These are phyloP conservation scores for Neofelis nebulosa DNA, from an alignment of 2,113 vertebrate genomes.

Conservation along the genomic window DNA sequence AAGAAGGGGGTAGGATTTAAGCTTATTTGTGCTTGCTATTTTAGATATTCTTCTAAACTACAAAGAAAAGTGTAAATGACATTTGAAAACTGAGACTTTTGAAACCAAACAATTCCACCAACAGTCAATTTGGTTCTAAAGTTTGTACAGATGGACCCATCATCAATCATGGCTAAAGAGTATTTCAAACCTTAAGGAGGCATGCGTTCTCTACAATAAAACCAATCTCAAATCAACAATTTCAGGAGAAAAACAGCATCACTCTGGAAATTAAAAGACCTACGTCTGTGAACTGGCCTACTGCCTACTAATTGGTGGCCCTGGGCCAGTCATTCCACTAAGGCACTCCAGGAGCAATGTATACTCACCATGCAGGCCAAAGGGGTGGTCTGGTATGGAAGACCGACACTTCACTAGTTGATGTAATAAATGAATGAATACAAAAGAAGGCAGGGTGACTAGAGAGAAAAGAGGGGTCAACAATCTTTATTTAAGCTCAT, in stretches of 20 bases:
- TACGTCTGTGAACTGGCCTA: not conserved
- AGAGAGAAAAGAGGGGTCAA: not conserved
- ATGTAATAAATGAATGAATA: conserved; percentile 1
- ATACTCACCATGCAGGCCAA: not conserved
- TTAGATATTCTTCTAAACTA: conserved; percentile 47
- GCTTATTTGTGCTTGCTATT: not conserved
- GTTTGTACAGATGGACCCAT: not conserved
- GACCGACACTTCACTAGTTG: not conserved
- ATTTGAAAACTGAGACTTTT: conserved; percentile 33
- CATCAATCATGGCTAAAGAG: conserved; percentile 31
- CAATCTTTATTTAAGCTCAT: conserved; percentile 32
- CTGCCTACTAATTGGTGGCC: not conserved
- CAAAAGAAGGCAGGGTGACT: not conserved
- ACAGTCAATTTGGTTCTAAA: conserved; percentile 17
- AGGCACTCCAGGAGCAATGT: not conserved
- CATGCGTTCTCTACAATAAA: conserved; percentile 33
- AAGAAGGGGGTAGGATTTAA: not conserved
- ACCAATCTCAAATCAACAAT: not conserved
- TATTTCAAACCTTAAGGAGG: conserved; percentile 8
- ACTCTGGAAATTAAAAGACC: conserved; percentile 13
- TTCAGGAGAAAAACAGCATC: conserved; percentile 36
- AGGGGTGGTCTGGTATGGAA: not conserved
- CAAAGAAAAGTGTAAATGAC: conserved; percentile 37
- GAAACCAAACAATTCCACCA: conserved; percentile 36
- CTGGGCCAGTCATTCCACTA: not conserved